Base-by-base conservation (phyloP, 2,113 vertebrate species). In the Misgurnus anguillicaudatus region DNA sequence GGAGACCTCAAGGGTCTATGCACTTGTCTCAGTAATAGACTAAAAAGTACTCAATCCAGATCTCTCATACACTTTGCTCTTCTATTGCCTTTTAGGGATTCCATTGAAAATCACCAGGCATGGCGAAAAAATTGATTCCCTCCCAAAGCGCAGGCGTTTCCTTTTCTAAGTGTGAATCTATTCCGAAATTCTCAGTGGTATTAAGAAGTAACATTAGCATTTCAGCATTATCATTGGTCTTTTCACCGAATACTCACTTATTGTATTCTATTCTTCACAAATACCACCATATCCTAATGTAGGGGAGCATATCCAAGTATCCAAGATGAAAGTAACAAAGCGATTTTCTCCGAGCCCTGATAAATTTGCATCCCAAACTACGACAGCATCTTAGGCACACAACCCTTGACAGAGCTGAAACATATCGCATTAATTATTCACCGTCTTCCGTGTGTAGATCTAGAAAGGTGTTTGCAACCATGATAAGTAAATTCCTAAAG, bases 41-140 rank as follows among this genome's bases (percentile, higher is more conserved):
- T 51, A 73, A 57, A 68, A 65, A 24, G 16, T 48, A 57, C 58
- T 53, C 66, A 55, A 36, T 48, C 31, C 70, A 70, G 45, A 58
- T 42, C 82, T 57, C 60, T 48, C 4, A 62, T 65, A 41, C 55
- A 36, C 62, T 51, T 21, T 5, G 47, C 11, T 78, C 64, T 75
- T 62, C 72, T 39, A 80, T 75, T 66, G 47, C 41, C 13, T 79
- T 77, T 63, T 47, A 80, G 70, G 70, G 66, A 75, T 78, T 78
- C 47, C 47, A 79, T 75, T 75, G 63, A 57, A 79, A 78, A 81
- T 77, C 45, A 47, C 60, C 47, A 47, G 77, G 55, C 62, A 71
- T 76, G 67, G 41, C 24, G 51, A 68, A 76, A 61, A 80, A 81
- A 83, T 66, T 79, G 61, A 83, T 76, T 81, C 55, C 45, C 45